Conservation (phyloP, 2,113 vertebrate species). For the Riparia riparia region DNA sequence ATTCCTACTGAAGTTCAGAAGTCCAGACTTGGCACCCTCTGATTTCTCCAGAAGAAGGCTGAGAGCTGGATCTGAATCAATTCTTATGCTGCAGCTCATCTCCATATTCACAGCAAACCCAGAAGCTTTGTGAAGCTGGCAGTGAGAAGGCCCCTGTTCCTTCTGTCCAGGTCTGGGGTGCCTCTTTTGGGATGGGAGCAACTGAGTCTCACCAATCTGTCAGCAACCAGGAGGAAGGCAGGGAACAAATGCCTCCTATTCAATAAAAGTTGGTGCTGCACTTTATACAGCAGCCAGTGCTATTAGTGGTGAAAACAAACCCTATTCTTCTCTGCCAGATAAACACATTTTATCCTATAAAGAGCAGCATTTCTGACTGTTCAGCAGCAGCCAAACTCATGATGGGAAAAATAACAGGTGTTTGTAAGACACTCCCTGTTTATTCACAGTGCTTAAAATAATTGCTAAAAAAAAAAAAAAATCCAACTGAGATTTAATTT, state of each 20-base stretch:
- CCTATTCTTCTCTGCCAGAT: constrained; percentile 56
- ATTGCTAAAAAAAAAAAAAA: constrained; percentile 39
- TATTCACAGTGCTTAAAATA: constrained; percentile 72
- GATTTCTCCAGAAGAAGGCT: background rate
- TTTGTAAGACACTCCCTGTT: constrained; percentile 65
- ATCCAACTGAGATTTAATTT: constrained; percentile 53
- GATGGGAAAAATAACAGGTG: constrained; percentile 72
- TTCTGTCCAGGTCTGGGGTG: background rate
- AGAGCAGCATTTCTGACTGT: constrained; percentile 56
- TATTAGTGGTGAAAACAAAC: constrained; percentile 44
- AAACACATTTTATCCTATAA: constrained; percentile 58
- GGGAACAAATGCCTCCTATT: background rate
- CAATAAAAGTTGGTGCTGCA: background rate
- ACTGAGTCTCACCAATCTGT: background rate
- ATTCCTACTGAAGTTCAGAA: background rate
- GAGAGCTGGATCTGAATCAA: background rate
- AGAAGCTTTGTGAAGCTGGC: background rate
- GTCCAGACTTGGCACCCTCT: background rate
- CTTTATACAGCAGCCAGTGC: background rate
- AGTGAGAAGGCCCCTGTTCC: background rate
- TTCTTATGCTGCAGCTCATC: background rate
- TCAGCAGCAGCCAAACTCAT: constrained; percentile 40
- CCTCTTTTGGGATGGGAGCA: background rate
- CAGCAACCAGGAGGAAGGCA: background rate
- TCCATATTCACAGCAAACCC: background rate